Conservation (phyloP, 92 coral and sea anemone genomes). For the Phenganax marumi region DNA sequence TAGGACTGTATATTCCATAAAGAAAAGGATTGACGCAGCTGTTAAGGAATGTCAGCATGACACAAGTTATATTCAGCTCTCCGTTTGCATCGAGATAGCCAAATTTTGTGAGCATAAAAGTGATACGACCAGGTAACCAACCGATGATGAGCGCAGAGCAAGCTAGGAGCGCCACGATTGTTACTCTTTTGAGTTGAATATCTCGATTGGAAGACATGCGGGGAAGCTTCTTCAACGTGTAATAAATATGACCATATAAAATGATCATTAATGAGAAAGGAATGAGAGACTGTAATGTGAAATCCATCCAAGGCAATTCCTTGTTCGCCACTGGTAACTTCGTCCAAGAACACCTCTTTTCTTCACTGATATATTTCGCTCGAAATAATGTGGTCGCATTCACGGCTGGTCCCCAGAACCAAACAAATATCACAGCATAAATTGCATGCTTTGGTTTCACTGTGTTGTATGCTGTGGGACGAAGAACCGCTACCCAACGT, state of each 20-base stretch:
- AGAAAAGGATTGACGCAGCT: constrained; percentile 29
- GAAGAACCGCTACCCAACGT: constrained; percentile 20
- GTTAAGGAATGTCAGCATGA: constrained; percentile 1
- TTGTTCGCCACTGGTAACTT: not conserved
- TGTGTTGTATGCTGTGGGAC: not conserved
- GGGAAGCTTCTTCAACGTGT: constrained; percentile 7
- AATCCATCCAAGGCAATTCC: constrained; percentile 29
- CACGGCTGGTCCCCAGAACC: constrained; percentile 23
- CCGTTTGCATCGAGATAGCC: constrained; percentile 9
- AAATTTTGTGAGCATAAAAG: constrained; percentile 26
- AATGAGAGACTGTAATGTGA: constrained; percentile 4
- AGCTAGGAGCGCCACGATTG: constrained; percentile 20
- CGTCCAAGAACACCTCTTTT: constrained; percentile 4
- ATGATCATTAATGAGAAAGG: constrained; percentile 7
- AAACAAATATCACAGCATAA: constrained; percentile 1
- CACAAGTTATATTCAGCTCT: not conserved
- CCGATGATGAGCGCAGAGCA: constrained; percentile 21
- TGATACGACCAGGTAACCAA: constrained; percentile 14
- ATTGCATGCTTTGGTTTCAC: not conserved
- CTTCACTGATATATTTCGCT: not conserved
- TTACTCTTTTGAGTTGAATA: not conserved
- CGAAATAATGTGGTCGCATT: constrained; percentile 24
- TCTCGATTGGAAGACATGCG: not conserved
- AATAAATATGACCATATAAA: constrained; percentile 2
- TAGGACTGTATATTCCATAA: constrained; percentile 18